phyloP scores from a whole-genome alignment of 2,888 invertebrate genomes.

The Leuctra nigra region DNA sequence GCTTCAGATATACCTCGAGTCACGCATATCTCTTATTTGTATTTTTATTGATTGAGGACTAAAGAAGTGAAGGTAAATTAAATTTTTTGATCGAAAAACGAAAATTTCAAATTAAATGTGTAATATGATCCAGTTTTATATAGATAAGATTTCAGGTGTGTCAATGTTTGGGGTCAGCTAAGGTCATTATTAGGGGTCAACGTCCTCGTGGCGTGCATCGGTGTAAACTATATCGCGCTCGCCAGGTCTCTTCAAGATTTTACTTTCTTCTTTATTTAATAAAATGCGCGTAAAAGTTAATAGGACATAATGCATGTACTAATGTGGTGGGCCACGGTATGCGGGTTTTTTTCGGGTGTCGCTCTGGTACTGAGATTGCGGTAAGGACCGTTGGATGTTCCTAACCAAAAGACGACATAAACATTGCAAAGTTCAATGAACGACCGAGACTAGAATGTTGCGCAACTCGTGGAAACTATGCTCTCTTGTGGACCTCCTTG shows the following conservation, averaged over 20 bases:
- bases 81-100: no score
- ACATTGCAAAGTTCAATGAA: not conserved
- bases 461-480: no score
- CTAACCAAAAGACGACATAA: not conserved
- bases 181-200: conserved; percentile 5
- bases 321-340: not conserved
- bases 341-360: not conserved
- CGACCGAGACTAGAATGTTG: not conserved
- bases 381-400: not conserved
- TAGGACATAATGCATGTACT: no score
- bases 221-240: conserved; percentile 4
- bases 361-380: not conserved
- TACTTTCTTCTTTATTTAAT: not conserved
- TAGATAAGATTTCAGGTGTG: no score
- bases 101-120: no score
- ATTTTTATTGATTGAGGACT: no score
- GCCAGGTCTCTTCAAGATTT: not conserved
- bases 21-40: no score
- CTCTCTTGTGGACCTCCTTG: no score
- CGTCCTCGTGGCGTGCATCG: conserved; percentile 5
- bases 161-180: conserved; percentile 5
- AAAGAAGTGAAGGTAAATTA: no score
- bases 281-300: not conserved
- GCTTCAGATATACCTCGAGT: no score
- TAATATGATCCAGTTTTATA: no score